These are phyloP conservation scores for Drosophila lutescens DNA, from an alignment of 2,888 invertebrate species.

Conservation along the genomic window DNA sequence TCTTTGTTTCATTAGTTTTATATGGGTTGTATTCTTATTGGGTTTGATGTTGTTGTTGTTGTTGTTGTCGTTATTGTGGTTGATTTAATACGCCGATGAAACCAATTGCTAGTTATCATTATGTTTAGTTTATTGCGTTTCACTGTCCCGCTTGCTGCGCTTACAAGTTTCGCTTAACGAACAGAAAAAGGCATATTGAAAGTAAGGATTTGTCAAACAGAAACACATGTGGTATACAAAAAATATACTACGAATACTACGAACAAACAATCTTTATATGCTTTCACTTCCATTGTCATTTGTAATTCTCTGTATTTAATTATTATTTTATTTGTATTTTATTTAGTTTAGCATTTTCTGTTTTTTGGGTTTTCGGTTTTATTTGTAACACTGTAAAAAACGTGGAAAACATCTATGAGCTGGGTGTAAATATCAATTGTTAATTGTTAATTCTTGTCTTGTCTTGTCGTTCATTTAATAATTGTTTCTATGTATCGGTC, in stretches of 20 bases:
- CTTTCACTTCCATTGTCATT: slow-evolving; percentile 4
- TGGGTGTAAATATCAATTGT: slow-evolving; percentile 46
- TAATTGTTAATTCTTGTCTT: slow-evolving; percentile 20
- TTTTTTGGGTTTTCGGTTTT: slow-evolving; percentile 6
- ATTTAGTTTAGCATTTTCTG: slow-evolving; percentile 12
- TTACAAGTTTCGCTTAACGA: slow-evolving; percentile 81
- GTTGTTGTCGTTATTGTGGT: slow-evolving; percentile 35
- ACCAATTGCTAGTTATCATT: slow-evolving; percentile 52
- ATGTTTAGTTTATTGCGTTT: slow-evolving; percentile 60
- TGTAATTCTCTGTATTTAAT: background rate
- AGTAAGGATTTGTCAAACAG: slow-evolving; percentile 33
- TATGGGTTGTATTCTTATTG: slow-evolving; percentile 16
- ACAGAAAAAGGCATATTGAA: slow-evolving; percentile 59
- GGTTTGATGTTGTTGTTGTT: slow-evolving; percentile 36
- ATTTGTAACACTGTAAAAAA: slow-evolving; percentile 34
- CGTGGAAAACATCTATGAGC: slow-evolving; percentile 32
- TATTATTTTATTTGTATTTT: background rate
- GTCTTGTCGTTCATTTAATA: slow-evolving; percentile 9
- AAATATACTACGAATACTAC: slow-evolving; percentile 39
- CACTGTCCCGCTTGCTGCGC: slow-evolving; percentile 47
- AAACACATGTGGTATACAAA: slow-evolving; percentile 36
- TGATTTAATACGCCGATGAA: slow-evolving; percentile 56
- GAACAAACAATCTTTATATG: slow-evolving; percentile 44
- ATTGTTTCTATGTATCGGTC: slow-evolving; percentile 44
- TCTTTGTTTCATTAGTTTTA: slow-evolving; percentile 27